A percentile compares a stretch with the other conserved stretches of the same genome.
Evolutionary conservation across 2,888 invertebrate genomes (phyloP).

Genomic region (Lasioglossum marginatum): DNA sequence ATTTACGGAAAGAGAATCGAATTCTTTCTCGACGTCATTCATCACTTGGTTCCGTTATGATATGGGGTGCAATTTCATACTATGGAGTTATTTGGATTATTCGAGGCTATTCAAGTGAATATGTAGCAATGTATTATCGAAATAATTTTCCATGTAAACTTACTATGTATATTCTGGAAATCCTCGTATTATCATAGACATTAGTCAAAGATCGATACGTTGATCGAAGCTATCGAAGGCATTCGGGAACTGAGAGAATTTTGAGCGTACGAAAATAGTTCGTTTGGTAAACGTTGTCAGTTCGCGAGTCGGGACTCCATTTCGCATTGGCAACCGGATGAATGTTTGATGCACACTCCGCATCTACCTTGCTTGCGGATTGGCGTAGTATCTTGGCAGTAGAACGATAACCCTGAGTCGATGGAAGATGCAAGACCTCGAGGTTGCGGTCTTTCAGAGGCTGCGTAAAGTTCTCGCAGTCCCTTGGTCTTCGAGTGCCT

Average conservation of each 20-base stretch:
- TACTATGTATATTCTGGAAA: not conserved
- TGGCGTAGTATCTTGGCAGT: constrained; percentile 32
- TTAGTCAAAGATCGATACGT: not conserved
- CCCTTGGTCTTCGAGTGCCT: not conserved
- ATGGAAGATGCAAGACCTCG: constrained; percentile 3
- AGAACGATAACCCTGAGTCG: constrained; percentile 45
- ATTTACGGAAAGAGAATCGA: too few species aligned
- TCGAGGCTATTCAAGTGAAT: too few species aligned
- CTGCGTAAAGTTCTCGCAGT: constrained; percentile 16
- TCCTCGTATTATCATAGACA: not conserved
- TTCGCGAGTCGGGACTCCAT: constrained; percentile 52
- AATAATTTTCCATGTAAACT: too few species aligned
- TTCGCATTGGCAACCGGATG: constrained; percentile 62
- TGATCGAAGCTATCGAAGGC: constrained; percentile 26
- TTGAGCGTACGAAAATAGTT: constrained; percentile 62
- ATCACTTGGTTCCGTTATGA: too few species aligned
- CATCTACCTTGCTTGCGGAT: constrained; percentile 43
- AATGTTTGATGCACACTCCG: constrained; percentile 74
- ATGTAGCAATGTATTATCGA: too few species aligned
- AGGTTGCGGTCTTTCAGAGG: constrained; percentile 36
- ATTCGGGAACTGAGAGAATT: constrained; percentile 48
- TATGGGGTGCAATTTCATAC: too few species aligned
- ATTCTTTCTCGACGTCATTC: too few species aligned
- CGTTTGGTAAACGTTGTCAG: constrained; percentile 63
- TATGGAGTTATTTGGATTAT: too few species aligned